Evolutionary conservation across 1,140 invertebrate species (phyloP).

Genomic region (Trypoxylus dichotomus): DNA sequence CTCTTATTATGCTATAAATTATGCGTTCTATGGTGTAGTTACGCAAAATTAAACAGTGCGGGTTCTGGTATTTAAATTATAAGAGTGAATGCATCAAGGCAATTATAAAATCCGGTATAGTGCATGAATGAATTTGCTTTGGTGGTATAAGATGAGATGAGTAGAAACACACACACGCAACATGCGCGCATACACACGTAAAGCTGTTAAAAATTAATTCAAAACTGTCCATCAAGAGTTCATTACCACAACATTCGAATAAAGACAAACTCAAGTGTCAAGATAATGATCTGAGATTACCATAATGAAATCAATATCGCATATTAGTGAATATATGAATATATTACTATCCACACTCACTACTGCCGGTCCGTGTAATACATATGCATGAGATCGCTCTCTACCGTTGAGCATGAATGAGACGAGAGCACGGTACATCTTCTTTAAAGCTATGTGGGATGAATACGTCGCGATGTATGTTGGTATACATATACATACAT

Average conservation of each 20-base stretch:
- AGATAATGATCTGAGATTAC: conserved; percentile 50
- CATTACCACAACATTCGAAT: conserved; percentile 38
- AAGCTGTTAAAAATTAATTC: conserved; percentile 38
- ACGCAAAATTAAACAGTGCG: too few species aligned
- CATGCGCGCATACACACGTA: conserved; percentile 14
- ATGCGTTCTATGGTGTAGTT: too few species aligned
- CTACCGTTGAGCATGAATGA: conserved; percentile 29
- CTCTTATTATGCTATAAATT: too few species aligned
- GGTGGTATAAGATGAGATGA: conserved; percentile 34
- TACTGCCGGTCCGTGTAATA: conserved; percentile 35
- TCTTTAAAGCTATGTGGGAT: conserved; percentile 31
- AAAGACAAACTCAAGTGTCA: conserved; percentile 48
- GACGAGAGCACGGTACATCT: conserved; percentile 28
- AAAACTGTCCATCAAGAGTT: conserved; percentile 39
- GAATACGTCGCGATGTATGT: conserved; percentile 25
- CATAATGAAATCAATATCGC: conserved; percentile 52
- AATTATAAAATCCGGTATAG: conserved; percentile 7
- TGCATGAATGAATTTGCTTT: conserved; percentile 23
- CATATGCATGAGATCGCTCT: conserved; percentile 39
- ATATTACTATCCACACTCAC: conserved; percentile 42
- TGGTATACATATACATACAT: background rate
- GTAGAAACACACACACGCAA: conserved; percentile 26
- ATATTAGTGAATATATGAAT: conserved; percentile 52
- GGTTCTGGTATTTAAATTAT: too few species aligned
- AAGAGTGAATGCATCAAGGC: background rate